Base-by-base conservation (phyloP, 2,113 vertebrate species). In the Ictalurus furcatus region DNA sequence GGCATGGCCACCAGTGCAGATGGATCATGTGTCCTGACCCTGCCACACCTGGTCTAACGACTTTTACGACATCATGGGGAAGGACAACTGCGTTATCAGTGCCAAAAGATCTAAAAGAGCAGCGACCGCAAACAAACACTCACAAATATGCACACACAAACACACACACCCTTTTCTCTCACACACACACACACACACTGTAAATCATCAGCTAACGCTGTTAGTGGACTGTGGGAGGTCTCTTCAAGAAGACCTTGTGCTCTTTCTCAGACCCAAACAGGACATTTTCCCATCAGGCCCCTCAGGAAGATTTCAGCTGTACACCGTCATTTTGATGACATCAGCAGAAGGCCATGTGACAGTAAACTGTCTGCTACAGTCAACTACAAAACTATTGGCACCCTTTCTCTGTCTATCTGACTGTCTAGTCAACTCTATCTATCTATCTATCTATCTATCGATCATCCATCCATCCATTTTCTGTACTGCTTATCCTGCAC, bases 91-190 rank as follows among this genome's bases (percentile, higher is more conserved):
- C 19, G 28, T 65, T 78, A 80, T 87, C 58, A 80, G 59, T 12
- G 59, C 40, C 7, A 86, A n/a, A 86, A 67, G 65, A 87, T 87
- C 86, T 87, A 80, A 81, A 69, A 37, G 59, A 48, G 59, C 40
- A 48, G 58, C 37, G 76, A 76, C 81, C 44, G 23, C 73, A 82
- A 80, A 88, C 84, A 89, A 44, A 61, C 52, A 30, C n/a, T 21
- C 34, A 86, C 6, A 23, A 25, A 8, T 28, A 69, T 4, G 16
- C 84, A 56, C 74, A 78, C 71, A 37, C 71, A 37, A 6, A 78
- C 74, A 37, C 30, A n/a, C 65, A 30, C 71, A 74, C 71, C 3
- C 71, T 0, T 3, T 23, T 74, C 4, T 44, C 40, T 48, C 37
- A 40, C 37, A 40, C 37, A 37, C 40, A 40, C 40, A 40, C 40